Base-by-base conservation (phyloP, 2,797 vertebrate species). In the Sebastes iracundus region DNA sequence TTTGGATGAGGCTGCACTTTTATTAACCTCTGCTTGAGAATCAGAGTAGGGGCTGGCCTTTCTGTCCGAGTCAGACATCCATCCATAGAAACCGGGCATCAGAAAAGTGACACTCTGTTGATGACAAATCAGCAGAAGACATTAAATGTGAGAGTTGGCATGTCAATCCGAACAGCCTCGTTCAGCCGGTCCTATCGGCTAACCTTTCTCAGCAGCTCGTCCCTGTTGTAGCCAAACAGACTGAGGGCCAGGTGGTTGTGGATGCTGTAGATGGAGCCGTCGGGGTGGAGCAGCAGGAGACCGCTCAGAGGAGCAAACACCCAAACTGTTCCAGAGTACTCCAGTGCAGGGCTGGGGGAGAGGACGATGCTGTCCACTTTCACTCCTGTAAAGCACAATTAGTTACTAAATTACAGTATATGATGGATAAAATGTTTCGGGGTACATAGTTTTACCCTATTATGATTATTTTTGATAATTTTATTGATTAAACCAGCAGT, bases 61-160 rank as follows among this genome's bases (percentile, higher is more conserved):
- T 74, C 88, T 89, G 27, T 88, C 87, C 0, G 75, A 63, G 20
- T 89, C 86, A 67, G 88, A 92, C 96, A 97, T 97, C 92, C 95
- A 95, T 53, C 94, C 95, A 85, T 96, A 98, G 94, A 99, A 99
- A 62, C 95, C 95, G 25, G 98, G 97, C 77, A 99, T 97, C 91
- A 99, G 93, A 90, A 97, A 97, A 10, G 96, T 96, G 85, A 99
- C 95, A 32, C 92, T 96, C 98, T 99, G 88, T 84, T 87, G 88
- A 92, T 32, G 80, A 81, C 58, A 80, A 87, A 81, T 42, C 22
- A 81, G 77, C 28, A 79, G 67, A 8, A 62, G 65, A 86, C 60
- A 90, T 23, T 38, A 38, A 16, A 87, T 22, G 23, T 86, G 35
- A 87, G 72, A 53, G 6, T 55, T 49, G 72, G 74, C 56, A 16